A percentile compares a stretch with the other conserved stretches of the same genome.
phyloP scores from a whole-genome alignment of 2,113 vertebrate genomes.

The Mesocricetus auratus region DNA sequence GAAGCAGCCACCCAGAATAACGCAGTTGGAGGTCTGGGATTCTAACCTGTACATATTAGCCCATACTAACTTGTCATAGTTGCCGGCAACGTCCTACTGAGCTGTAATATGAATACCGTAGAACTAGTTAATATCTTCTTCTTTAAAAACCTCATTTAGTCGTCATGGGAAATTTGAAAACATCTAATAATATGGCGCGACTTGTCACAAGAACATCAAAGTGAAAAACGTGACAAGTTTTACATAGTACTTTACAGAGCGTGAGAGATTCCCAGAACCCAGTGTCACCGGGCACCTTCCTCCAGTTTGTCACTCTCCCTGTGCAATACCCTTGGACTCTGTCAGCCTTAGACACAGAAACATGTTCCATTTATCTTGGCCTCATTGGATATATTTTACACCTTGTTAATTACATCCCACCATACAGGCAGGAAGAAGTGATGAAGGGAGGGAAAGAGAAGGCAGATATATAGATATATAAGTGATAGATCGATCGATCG shows the following conservation, averaged over 20 bases:
- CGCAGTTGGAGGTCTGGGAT: not conserved
- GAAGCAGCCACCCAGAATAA: not conserved
- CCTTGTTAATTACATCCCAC: not conserved
- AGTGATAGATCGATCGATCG: too few species aligned
- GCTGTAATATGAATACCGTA: not conserved
- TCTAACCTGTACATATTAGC: not conserved
- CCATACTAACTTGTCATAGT: not conserved
- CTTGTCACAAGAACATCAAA: not conserved
- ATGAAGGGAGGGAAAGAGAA: not conserved
- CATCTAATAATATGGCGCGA: not conserved
- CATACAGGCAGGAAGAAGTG: not conserved
- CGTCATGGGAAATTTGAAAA: not conserved
- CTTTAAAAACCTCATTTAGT: not conserved
- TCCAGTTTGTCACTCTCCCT: accelerated
- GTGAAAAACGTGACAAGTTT: not conserved
- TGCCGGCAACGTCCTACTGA: not conserved
- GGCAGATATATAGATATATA: too few species aligned
- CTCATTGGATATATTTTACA: not conserved
- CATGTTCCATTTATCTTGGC: not conserved
- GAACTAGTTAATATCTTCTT: not conserved
- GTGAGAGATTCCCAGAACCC: not conserved
- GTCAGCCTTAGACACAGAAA: not conserved
- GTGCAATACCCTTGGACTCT: not conserved
- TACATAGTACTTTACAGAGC: not conserved
- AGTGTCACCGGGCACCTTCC: accelerated